Conservation (phyloP, 1,140 invertebrate genomes). For the Drosophila bocki region DNA sequence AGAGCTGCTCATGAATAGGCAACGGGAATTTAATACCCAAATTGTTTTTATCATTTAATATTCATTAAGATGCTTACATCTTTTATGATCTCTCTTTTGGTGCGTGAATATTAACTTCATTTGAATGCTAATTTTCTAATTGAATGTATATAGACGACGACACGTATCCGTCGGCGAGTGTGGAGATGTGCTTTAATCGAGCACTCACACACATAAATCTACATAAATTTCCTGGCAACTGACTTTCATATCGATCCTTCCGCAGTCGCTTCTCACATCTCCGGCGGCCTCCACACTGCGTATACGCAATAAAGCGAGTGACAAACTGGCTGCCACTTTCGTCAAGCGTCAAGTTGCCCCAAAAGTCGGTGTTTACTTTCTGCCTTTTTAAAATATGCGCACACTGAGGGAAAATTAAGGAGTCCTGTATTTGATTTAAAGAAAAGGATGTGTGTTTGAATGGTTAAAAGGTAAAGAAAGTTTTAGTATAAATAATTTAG, state of each 20-base stretch:
- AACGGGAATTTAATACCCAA: constrained; percentile 12
- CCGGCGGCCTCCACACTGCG: constrained; percentile 37
- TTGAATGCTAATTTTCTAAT: constrained; percentile 70
- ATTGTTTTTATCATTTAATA: constrained; percentile 38
- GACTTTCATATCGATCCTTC: constrained; percentile 25
- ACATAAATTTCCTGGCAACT: constrained; percentile 54
- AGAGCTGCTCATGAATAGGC: constrained; percentile 4
- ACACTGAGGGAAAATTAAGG: neutral
- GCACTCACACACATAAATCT: constrained; percentile 36
- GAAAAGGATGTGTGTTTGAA: too few species aligned
- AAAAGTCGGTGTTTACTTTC: constrained; percentile 38
- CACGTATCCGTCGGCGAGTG: constrained; percentile 10
- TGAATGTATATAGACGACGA: constrained; percentile 37
- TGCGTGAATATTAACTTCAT: constrained; percentile 59
- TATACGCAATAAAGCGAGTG: constrained; percentile 70
- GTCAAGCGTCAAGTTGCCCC: constrained; percentile 40
- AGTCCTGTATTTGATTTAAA: neutral
- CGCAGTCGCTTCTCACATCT: constrained; percentile 1
- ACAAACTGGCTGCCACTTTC: constrained; percentile 48
- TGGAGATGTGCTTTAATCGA: constrained; percentile 15
- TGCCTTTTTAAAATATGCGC: constrained; percentile 27
- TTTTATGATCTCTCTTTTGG: constrained; percentile 27
- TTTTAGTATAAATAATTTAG: neutral
- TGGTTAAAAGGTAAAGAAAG: too few species aligned
- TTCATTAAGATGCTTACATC: constrained; percentile 44